Conservation (phyloP, 2,888 invertebrate species). For the Agrochola macilenta region DNA sequence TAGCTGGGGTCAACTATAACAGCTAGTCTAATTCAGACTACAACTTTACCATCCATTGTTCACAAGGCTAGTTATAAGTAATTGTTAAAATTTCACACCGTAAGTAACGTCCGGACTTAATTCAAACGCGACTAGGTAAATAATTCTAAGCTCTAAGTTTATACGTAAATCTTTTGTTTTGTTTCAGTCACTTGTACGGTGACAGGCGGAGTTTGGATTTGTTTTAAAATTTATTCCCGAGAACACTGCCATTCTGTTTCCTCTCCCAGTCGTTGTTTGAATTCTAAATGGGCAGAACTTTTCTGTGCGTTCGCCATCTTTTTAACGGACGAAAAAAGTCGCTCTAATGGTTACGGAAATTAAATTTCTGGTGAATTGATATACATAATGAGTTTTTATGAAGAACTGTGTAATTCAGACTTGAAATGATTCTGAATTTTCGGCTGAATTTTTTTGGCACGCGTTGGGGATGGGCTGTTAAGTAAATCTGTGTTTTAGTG, state of each 20-base stretch:
- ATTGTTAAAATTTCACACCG: conserved; percentile 60
- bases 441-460: conserved; percentile 28
- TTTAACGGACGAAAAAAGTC: conserved; percentile 72
- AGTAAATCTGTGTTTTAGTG: conserved; percentile 36
- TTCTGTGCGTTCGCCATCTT: conserved; percentile 70
- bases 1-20: neutral
- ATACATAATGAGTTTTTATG: conserved; percentile 66
- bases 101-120: conserved; percentile 63
- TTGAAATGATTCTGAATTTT: conserved; percentile 37
- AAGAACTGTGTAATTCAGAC: conserved; percentile 53
- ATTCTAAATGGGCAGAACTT: conserved; percentile 83
- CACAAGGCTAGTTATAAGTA: conserved; percentile 44
- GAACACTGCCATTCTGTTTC: conserved; percentile 81
- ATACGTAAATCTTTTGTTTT: conserved; percentile 88
- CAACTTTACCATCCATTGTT: conserved; percentile 15
- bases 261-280: conserved; percentile 85
- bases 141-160: conserved; percentile 85
- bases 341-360: conserved; percentile 74
- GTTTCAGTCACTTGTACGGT: conserved; percentile 81
- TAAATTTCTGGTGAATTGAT: conserved; percentile 70
- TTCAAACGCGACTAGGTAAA: conserved; percentile 76
- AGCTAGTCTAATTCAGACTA: conserved; percentile 33
- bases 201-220: conserved; percentile 85
- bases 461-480: conserved; percentile 14
- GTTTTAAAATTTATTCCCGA: conserved; percentile 87